phyloP scores from a whole-genome alignment of 2,888 invertebrate species.

The Balanococcus diminutus region DNA sequence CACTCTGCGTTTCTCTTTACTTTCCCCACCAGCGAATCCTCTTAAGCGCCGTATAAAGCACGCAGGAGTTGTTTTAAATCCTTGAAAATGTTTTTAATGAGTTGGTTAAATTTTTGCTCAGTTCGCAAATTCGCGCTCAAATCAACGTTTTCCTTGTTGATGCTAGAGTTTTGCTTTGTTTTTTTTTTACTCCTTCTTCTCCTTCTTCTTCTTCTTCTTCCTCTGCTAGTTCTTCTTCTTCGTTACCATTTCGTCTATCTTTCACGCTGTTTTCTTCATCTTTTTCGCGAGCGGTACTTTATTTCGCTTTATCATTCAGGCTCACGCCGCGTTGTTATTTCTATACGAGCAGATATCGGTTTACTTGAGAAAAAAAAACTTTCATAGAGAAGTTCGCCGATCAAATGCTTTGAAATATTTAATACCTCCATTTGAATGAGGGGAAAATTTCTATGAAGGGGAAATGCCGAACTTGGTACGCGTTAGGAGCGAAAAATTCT shows the following conservation, averaged over 20 bases:
- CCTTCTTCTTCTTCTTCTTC: neutral
- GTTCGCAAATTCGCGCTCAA: constrained; percentile 7
- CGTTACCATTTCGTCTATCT: neutral
- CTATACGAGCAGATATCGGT: neutral
- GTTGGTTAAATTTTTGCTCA: constrained; percentile 20
- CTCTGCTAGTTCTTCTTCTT: neutral
- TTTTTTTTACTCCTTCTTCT: neutral
- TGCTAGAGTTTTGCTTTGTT: neutral
- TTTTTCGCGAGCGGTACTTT: neutral
- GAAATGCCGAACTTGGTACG: neutral
- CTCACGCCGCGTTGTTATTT: neutral
- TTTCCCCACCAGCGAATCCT: neutral
- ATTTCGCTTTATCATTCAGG: neutral
- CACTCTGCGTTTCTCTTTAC: neutral
- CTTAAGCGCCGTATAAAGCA: constrained; percentile 7
- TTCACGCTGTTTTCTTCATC: neutral
- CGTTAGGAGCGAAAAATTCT: neutral
- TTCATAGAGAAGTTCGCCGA: neutral
- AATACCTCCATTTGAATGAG: neutral
- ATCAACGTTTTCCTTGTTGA: constrained; percentile 12
- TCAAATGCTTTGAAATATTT: neutral
- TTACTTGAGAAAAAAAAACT: neutral
- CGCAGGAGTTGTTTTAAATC: constrained; percentile 21
- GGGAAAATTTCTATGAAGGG: neutral
- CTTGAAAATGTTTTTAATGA: constrained; percentile 15